Conservation (phyloP, 2,888 invertebrate species). For the Lacanobia oleracea region DNA sequence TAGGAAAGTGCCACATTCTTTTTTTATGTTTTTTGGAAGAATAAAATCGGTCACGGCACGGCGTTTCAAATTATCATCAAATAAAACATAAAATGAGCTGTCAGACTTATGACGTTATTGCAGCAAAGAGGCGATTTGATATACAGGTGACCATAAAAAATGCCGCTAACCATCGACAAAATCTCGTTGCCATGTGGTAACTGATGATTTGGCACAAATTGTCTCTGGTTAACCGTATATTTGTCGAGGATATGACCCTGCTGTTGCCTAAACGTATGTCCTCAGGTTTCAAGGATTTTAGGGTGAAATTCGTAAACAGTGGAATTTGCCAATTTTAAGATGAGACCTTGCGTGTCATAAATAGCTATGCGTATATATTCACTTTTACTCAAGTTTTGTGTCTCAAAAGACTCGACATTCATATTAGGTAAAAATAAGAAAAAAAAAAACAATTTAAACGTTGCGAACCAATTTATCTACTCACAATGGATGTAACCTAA, state of each 20-base stretch:
- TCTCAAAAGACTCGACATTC: neutral
- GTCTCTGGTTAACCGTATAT: neutral
- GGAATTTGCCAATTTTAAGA: slow-evolving; percentile 6
- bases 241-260: slow-evolving; percentile 9
- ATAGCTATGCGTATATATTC: neutral
- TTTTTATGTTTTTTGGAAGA: too few relatives aligned
- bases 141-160: too few relatives aligned
- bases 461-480: too few relatives aligned
- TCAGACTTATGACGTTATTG: too few relatives aligned
- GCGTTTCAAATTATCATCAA: too few relatives aligned
- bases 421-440: too few relatives aligned
- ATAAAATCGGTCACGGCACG: too few relatives aligned
- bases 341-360: neutral
- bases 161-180: neutral
- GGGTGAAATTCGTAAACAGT: slow-evolving; percentile 9
- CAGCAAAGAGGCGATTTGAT: too few relatives aligned
- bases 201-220: slow-evolving; percentile 14
- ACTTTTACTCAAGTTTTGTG: neutral
- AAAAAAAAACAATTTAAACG: too few relatives aligned
- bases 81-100: too few relatives aligned
- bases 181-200: slow-evolving; percentile 3
- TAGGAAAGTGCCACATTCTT: too few relatives aligned
- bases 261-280: slow-evolving; percentile 9
- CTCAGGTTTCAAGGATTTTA: slow-evolving; percentile 10
- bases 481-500: too few relatives aligned